Base-by-base conservation (phyloP, 1,140 invertebrate genomes). In the Batillaria attramentaria region DNA sequence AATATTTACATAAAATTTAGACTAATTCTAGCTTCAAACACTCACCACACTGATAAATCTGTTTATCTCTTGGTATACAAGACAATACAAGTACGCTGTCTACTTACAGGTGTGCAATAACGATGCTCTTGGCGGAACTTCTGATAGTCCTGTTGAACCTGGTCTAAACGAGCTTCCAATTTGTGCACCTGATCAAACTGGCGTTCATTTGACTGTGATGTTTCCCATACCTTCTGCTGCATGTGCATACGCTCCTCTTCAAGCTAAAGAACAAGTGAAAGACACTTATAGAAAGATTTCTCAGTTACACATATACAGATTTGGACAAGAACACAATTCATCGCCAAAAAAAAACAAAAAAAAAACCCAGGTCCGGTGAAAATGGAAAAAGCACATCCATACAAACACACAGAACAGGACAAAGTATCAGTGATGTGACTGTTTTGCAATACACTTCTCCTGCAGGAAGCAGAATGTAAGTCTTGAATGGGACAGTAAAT, bases 171-270 rank as follows among this genome's bases (percentile, higher is more conserved):
- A 4, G 37, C 62, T 33, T 75, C 73, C 35, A 75, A 24, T 57
- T 57, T 75, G 57, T 75, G 73, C 33, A 57, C 35, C 57, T 75
- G 54, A 31, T 62, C 73, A 75, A 75, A 75, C 54, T 75, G 73
- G 20, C 62, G 37, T 10, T 75, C 73, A 54, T 50, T 75, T 5
- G 24, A 4, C 35, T n/a, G 39, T 13, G 73, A 75, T 54, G 57
- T 75, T 57, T 75, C 73, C 73, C 73, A 75, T 8, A 39, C 13
- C n/a, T 75, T 75, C 28, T 50, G 50, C 73, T 75, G 73, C 73
- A 75, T 75, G 35, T 75, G 50, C 54, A 75, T 75, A 20, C 73
- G 54, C 31, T 75, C 73, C 18, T 75, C 73, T 39, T 75, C 73
- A 18, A 75, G 37, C 73, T 75, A n/a, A n/a, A n/a, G n/a, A n/a